phyloP scores from a whole-genome alignment of 2,113 vertebrate genomes.

The Serilophus lunatus region DNA sequence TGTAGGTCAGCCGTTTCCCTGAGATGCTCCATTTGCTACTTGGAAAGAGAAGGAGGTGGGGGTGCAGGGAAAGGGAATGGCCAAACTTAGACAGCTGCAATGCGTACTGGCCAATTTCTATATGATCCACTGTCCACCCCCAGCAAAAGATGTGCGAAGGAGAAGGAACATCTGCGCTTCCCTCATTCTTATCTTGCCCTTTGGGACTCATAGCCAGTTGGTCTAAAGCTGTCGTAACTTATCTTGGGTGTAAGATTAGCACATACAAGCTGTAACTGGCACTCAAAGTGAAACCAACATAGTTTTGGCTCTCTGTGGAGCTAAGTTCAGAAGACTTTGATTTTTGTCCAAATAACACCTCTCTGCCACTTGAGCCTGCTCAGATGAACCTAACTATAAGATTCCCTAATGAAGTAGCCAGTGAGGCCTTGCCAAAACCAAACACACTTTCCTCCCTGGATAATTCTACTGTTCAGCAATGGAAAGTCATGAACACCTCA shows the following conservation, averaged over 20 bases:
- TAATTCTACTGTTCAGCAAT: not conserved
- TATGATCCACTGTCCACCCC: slow-evolving; percentile 19
- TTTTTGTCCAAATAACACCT: not conserved
- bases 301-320: not conserved
- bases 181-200: not conserved
- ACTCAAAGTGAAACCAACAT: not conserved
- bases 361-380: not conserved
- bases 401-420: not conserved
- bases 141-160: slow-evolving; percentile 10
- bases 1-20: slow-evolving; percentile 20
- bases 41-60: not conserved
- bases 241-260: not conserved
- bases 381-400: not conserved
- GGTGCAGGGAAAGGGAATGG: not conserved
- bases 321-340: not conserved
- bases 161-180: slow-evolving; percentile 47
- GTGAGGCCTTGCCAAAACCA: not conserved
- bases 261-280: not conserved
- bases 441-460: not conserved
- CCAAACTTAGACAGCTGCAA: slow-evolving; percentile 29
- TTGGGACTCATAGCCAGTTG: not conserved
- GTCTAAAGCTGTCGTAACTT: not conserved
- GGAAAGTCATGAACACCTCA: not conserved
- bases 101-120: slow-evolving; percentile 28
- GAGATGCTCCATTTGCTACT: slow-evolving; percentile 30